Conservation (phyloP, 1,140 invertebrate species). For the Ganaspis sp. region DNA sequence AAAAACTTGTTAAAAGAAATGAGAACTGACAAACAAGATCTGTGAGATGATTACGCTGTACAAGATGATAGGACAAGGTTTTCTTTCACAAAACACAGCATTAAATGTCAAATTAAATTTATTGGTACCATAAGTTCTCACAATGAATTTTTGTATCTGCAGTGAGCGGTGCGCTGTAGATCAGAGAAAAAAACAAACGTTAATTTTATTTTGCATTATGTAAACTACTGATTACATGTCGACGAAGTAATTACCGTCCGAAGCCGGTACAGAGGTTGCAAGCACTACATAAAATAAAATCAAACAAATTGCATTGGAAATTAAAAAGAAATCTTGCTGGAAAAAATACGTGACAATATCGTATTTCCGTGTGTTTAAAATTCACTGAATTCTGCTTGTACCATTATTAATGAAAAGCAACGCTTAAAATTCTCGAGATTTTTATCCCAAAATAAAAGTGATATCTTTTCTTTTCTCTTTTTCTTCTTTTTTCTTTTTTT, state of each 20-base stretch:
- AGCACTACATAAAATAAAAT: conserved; percentile 39
- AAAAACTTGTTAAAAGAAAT: too few relatives aligned
- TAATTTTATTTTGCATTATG: conserved; percentile 54
- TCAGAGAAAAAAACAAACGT: conserved; percentile 58
- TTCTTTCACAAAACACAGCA: background rate
- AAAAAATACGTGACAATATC: background rate
- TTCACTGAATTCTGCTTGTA: conserved; percentile 28
- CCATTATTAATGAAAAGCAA: background rate
- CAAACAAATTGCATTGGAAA: conserved; percentile 40
- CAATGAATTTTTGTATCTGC: conserved; percentile 65
- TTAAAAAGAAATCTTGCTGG: conserved; percentile 29
- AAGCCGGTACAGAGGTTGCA: conserved; percentile 47
- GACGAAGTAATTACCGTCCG: conserved; percentile 43
- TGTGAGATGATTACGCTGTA: background rate
- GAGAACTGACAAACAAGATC: too few relatives aligned
- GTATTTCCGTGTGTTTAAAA: background rate
- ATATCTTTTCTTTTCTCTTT: background rate
- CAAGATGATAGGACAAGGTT: background rate
- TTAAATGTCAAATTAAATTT: conserved; percentile 61
- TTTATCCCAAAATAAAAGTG: background rate
- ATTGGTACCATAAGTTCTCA: conserved; percentile 63
- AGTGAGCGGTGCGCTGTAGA: conserved; percentile 65
- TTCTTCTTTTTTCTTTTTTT: background rate
- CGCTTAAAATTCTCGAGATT: background rate
- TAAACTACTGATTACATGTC: conserved; percentile 42